These are phyloP conservation scores for Cryptophagus acutangulus DNA, from an alignment of 2,888 invertebrate species.

Conservation along the genomic window DNA sequence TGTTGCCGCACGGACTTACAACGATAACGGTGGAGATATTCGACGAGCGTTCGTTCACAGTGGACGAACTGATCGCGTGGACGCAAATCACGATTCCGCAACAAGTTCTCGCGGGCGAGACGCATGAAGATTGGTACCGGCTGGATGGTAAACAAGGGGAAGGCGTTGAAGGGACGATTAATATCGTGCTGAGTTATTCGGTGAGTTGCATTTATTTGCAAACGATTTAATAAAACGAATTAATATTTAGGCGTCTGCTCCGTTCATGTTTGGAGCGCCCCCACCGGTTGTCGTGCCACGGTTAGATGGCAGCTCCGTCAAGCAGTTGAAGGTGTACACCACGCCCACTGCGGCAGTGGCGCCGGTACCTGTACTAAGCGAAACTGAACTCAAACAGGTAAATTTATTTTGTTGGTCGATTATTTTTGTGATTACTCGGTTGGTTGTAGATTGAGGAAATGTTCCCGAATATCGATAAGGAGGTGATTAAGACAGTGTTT, in stretches of 20 bases:
- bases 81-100: slow-evolving; percentile 83
- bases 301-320: slow-evolving; percentile 35
- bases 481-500: slow-evolving; percentile 85
- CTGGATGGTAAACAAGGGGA: slow-evolving; percentile 94
- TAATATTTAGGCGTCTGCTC: slow-evolving; percentile 42
- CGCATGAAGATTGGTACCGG: slow-evolving; percentile 92
- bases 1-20: slow-evolving; percentile 83
- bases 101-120: slow-evolving; percentile 79
- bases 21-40: slow-evolving; percentile 89
- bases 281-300: slow-evolving; percentile 68
- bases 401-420: slow-evolving; percentile 6
- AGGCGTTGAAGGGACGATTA: slow-evolving; percentile 87
- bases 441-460: slow-evolving; percentile 83
- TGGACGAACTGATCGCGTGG: slow-evolving; percentile 96
- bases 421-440: neutral
- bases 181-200: slow-evolving; percentile 78
- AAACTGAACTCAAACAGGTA: slow-evolving; percentile 63
- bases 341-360: slow-evolving; percentile 34
- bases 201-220: slow-evolving; percentile 48
- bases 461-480: slow-evolving; percentile 93
- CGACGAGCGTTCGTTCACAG: slow-evolving; percentile 94
- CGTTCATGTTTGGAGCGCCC: slow-evolving; percentile 55
- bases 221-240: slow-evolving; percentile 11
- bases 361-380: slow-evolving; percentile 48
- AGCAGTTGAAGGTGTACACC: slow-evolving; percentile 50